phyloP scores from a whole-genome alignment of 2,113 vertebrate genomes.

The Clarias macrocephalus region DNA sequence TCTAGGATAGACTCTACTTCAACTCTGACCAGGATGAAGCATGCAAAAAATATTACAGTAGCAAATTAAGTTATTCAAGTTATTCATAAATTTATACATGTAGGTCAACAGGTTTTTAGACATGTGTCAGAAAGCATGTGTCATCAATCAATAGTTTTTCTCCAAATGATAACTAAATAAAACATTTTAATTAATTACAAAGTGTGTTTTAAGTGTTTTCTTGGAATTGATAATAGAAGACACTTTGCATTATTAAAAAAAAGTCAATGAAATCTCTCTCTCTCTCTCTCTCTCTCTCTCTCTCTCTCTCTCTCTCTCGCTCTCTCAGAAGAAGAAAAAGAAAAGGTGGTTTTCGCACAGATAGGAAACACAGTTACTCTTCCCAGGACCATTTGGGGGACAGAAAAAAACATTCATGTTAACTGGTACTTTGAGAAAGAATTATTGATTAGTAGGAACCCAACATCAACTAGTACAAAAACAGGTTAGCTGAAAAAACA shows the following conservation, averaged over 20 bases:
- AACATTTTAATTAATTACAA: neutral
- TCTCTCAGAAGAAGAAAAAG: constrained; percentile 26
- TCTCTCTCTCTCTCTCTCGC: constrained; percentile 28
- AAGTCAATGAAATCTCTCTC: no score
- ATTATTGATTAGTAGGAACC: neutral
- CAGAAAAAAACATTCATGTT: neutral
- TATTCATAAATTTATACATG: neutral
- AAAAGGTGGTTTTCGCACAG: constrained; percentile 48
- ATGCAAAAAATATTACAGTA: neutral
- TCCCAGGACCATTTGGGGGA: accelerated
- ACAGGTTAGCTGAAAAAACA: neutral
- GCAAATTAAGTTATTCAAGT: neutral
- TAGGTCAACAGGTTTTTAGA: neutral
- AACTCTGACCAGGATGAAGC: neutral
- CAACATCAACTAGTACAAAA: neutral
- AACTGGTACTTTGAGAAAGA: constrained; percentile 24
- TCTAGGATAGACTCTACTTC: neutral
- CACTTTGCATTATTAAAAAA: neutral
- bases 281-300: no score
- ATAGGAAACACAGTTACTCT: constrained; percentile 35
- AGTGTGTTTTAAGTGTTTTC: neutral
- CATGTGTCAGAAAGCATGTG: neutral
- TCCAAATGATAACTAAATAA: neutral
- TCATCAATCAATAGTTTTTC: neutral
- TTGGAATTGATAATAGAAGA: neutral